Evolutionary conservation across 2,797 vertebrate genomes (phyloP).

Genomic region (Paramormyrops hopkinsi): DNA sequence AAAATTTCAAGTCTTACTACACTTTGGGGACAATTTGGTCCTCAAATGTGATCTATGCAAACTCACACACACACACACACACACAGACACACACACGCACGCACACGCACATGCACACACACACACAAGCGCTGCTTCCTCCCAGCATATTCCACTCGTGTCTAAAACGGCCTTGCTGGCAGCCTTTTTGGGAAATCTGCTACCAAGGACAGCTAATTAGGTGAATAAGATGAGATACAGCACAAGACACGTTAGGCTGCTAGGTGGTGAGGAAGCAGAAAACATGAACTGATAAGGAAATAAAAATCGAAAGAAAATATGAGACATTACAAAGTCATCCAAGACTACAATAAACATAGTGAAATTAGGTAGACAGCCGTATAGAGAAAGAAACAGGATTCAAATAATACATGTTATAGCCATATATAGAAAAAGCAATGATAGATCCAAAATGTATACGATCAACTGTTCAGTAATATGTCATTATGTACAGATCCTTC

Average conservation of each 20-base stretch:
- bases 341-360: background rate
- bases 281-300: background rate
- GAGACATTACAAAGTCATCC: background rate
- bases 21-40: too few relatives aligned
- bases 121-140: background rate
- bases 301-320: background rate
- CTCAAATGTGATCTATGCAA: too few relatives aligned
- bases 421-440: background rate
- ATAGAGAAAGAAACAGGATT: background rate
- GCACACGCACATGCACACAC: background rate
- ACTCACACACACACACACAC: background rate
- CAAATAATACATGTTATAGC: background rate
- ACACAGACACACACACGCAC: too few relatives aligned
- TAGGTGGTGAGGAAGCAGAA: background rate
- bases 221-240: background rate
- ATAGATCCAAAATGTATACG: background rate
- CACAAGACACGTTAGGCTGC: background rate
- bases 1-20: too few relatives aligned
- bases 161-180: background rate
- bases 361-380: background rate
- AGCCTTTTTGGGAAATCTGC: background rate
- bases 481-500: background rate
- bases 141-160: background rate
- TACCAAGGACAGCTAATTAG: background rate
- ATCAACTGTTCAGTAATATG: background rate